Conservation (phyloP, 1,140 invertebrate genomes). For the Limonius californicus region DNA sequence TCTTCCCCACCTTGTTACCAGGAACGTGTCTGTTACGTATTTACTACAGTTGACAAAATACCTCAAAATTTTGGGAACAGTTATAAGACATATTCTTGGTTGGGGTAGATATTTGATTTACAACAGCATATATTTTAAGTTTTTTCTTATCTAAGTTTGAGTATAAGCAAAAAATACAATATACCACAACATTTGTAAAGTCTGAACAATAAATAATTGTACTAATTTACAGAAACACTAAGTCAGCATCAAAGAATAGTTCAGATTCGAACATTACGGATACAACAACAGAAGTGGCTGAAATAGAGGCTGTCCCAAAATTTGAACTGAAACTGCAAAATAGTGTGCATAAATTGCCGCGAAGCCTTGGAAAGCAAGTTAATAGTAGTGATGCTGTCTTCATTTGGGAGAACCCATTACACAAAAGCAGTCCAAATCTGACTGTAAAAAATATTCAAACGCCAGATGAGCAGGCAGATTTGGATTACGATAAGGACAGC, state of each 20-base stretch:
- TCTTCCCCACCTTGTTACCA: too few species aligned
- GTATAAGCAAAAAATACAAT: too few species aligned
- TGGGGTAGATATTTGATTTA: too few species aligned
- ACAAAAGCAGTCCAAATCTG: slow-evolving; percentile 51
- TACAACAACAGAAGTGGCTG: neutral
- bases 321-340: neutral
- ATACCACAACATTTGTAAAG: too few species aligned
- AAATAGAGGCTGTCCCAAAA: neutral
- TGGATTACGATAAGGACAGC: slow-evolving; percentile 60
- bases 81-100: too few species aligned
- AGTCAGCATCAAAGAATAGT: neutral
- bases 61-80: too few species aligned
- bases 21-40: too few species aligned
- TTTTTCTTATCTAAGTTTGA: too few species aligned
- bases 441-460: slow-evolving; percentile 51
- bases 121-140: too few species aligned
- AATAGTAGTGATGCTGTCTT: slow-evolving; percentile 60
- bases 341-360: neutral
- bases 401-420: slow-evolving; percentile 72
- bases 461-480: slow-evolving; percentile 64
- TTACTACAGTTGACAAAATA: too few species aligned
- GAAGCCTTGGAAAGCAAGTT: slow-evolving; percentile 37
- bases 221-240: neutral
- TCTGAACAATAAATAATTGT: too few species aligned
- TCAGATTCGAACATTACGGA: neutral